Base-by-base conservation (phyloP, 92 coral and sea anemone genomes). In the Metridium senile region DNA sequence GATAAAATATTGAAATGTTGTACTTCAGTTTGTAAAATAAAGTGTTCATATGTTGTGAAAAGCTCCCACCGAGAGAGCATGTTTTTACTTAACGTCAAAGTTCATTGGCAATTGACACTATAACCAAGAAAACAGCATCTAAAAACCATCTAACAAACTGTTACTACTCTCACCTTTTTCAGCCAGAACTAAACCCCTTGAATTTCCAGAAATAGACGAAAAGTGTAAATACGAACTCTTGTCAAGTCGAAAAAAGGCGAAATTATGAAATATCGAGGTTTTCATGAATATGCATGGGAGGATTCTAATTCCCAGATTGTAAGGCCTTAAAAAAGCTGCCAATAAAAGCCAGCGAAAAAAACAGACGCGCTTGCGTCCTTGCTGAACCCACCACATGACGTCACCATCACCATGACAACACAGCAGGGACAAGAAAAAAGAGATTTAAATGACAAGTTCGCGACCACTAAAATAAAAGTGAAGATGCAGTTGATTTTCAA, bases 301-400 rank as follows among this genome's bases (percentile, higher is more conserved):
- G 39, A 25, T 68, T 33, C 33, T 35, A 68, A 39, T 68, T 68
- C 53, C 72, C 72, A 68, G 43, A 68, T 68, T 68, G 11, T 68
- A 68, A 68, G 43, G 31, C 72, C 57, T 35, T 22, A 68, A 35
- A n/a, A 62, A 68, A 6, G 20, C 27, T 31, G 9, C 72, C 72
- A 68, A 68, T 68, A 39, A 68, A 68, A 39, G 72, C 72, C 53
- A 47, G 52, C 72, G 33, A 68, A 39, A 33, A 68, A 33, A 39
- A 6, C 72, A 68, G 72, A 68, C 72, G 72, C 30, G 51, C 17
- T 25, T 19, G 47, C 71, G 51, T 26, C 72, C 20, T 68, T 1
- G 2, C 1, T 62, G 9, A 39, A 39, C 8, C 6, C 49, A 39
- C 13, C 49, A 6, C 6, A 39, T 13, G 6, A 39, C 49, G 49